Percentiles rank a stretch among this genome's conserved stretches.
These are phyloP conservation scores for Ciona savignyi DNA, from an alignment of 23 tunicate species.

Conservation along the genomic window DNA sequence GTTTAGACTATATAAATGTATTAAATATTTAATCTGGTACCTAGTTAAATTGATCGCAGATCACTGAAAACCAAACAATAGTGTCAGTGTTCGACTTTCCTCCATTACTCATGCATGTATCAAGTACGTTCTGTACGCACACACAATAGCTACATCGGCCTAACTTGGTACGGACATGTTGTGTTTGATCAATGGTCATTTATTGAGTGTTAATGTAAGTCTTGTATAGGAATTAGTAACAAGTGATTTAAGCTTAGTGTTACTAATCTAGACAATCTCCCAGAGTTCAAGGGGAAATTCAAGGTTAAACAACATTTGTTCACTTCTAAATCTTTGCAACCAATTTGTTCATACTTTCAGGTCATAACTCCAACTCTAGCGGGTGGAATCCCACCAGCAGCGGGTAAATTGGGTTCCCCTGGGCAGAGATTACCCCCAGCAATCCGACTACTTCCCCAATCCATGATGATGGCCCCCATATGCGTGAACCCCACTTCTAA, in stretches of 20 bases:
- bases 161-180: no score
- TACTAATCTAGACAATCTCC: background rate
- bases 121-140: no score
- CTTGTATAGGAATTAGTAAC: no score
- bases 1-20: no score
- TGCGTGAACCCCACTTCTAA: constrained; percentile 16
- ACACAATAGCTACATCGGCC: no score
- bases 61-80: no score
- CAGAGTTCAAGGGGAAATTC: background rate
- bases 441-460: constrained; percentile 25
- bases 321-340: background rate
- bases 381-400: background rate
- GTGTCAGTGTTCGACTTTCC: no score
- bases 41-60: no score
- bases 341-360: constrained; percentile 6
- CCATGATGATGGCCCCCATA: constrained; percentile 47
- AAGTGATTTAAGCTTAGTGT: background rate
- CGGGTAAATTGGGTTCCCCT: constrained; percentile 24
- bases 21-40: no score
- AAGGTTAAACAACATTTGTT: background rate
- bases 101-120: no score
- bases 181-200: no score
- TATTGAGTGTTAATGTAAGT: no score
- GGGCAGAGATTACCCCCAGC: constrained; percentile 17
- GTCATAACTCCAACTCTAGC: constrained; percentile 56